Conservation (phyloP, 2,797 vertebrate species). For the Chlorospingus flavigularis region DNA sequence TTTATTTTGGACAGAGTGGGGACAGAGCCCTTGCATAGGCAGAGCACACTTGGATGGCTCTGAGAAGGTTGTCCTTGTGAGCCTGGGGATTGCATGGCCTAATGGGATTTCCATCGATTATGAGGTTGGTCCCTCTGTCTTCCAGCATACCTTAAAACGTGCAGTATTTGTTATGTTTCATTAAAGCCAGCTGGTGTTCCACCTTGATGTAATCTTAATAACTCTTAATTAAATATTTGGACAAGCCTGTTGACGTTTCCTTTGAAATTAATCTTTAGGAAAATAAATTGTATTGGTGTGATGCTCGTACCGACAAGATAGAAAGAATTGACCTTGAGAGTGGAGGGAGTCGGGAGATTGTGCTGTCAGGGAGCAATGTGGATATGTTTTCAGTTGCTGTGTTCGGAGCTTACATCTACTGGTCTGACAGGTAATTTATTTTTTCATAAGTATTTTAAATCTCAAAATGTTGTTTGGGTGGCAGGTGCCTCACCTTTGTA, state of each 20-base stretch:
- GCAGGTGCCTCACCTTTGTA: constrained; percentile 78
- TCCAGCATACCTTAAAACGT: not conserved
- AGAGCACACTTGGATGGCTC: constrained; percentile 93
- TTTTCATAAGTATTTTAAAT: constrained; percentile 85
- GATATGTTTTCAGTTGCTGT: constrained; percentile 97
- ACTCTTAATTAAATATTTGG: constrained; percentile 67
- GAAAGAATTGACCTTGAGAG: constrained; percentile 99
- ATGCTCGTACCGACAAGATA: constrained; percentile 98
- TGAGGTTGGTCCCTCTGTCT: constrained; percentile 80
- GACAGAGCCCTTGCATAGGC: constrained; percentile 93
- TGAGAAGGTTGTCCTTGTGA: constrained; percentile 91
- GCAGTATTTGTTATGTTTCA: not conserved
- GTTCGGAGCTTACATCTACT: constrained; percentile 99
- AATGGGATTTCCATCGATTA: constrained; percentile 97
- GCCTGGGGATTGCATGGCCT: constrained; percentile 91
- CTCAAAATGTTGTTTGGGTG: constrained; percentile 75
- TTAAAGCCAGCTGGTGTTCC: constrained; percentile 8
- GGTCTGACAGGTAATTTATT: constrained; percentile 99
- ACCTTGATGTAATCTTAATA: constrained; percentile 44
- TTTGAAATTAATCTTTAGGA: constrained; percentile 90
- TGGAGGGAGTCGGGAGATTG: constrained; percentile 92
- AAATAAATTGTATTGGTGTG: constrained; percentile 99
- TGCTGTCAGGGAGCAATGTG: constrained; percentile 94
- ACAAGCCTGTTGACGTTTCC: constrained; percentile 74
- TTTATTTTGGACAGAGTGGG: constrained; percentile 99